phyloP scores from a whole-genome alignment of 64 coral and sea anemone species.

The Actinia tenebrosa region DNA sequence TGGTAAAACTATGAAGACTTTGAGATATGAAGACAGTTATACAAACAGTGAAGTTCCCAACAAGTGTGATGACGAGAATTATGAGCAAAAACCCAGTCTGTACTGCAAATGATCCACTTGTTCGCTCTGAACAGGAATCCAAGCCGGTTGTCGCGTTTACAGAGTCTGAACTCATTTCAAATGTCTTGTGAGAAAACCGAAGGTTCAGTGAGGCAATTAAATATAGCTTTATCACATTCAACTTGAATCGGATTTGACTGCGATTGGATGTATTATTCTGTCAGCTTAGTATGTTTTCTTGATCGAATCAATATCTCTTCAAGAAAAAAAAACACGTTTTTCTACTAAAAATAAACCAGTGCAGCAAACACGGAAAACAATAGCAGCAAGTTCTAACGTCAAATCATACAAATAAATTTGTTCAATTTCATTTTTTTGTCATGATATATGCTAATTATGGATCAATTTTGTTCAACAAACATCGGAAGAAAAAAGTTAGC shows the following conservation, averaged over 20 bases:
- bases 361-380: too few species aligned
- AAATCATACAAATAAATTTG: not conserved
- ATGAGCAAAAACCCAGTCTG: slow-evolving; percentile 56
- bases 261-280: not conserved
- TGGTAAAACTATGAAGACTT: slow-evolving; percentile 73
- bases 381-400: not conserved
- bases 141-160: not conserved
- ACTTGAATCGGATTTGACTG: not conserved
- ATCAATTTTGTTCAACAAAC: not conserved
- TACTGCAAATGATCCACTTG: slow-evolving; percentile 35
- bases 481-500: not conserved
- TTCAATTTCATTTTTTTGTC: too few species aligned
- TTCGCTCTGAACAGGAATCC: slow-evolving; percentile 38
- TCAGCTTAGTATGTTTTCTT: not conserved
- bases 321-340: not conserved
- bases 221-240: not conserved
- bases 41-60: slow-evolving; percentile 80
- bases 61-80: slow-evolving; percentile 52
- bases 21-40: slow-evolving; percentile 57
- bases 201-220: too few species aligned
- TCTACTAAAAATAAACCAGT: not conserved
- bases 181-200: not conserved
- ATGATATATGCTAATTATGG: too few species aligned
- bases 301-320: not conserved
- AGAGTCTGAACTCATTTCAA: not conserved